Evolutionary conservation across 2,888 invertebrate genomes (phyloP), one percentile per base, ranked within the genome.

Genomic region (Azorinus chamasolen): DNA sequence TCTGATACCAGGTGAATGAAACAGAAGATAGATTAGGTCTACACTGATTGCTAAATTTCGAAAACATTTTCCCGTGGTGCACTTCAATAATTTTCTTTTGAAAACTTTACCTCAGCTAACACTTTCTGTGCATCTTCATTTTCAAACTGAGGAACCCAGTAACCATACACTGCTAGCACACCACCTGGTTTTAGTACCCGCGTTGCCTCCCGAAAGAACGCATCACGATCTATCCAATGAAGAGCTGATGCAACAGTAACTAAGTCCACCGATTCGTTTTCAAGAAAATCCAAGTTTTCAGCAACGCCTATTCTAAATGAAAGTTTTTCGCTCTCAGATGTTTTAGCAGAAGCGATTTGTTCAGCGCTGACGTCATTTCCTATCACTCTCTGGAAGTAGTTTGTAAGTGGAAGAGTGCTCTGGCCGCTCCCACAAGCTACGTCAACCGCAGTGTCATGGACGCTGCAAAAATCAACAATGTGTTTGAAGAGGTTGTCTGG

Each of bases 361-460:
- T 68, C 39, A 18, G 53, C 37, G 89, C 93, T 93, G 8, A 93
- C 89, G 84, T 94, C 94, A 24, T 93, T 83, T 8, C 94, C 94
- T 25, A 93, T 85, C 14, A 94, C 93, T 50, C 89, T 79, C 39
- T 87, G 83, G 79, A 94, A 94, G 76, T 93, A 89, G 1, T 91
- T 88, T 0, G 93, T 90, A 39, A 94, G 83, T 6, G 92, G 90
- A n/a, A 85, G 72, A 0, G 94, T 94, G 70, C 93, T 93, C 83
- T 94, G 94, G n/a, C 94, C 94, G n/a, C 92, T 91, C 4, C 94
- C 94, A 87, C 94, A 94, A 1, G 94, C 94, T 16, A 94, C 92
- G 86, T 94, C 94, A 2, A 93, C 87, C 8, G 94, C 94, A 12
- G 87, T 58, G 2, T 87, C 69, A 61, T 55, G 54, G 0, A 20